Evolutionary conservation across 1,140 invertebrate species (phyloP).

Genomic region (Leptoteleia sp.): DNA sequence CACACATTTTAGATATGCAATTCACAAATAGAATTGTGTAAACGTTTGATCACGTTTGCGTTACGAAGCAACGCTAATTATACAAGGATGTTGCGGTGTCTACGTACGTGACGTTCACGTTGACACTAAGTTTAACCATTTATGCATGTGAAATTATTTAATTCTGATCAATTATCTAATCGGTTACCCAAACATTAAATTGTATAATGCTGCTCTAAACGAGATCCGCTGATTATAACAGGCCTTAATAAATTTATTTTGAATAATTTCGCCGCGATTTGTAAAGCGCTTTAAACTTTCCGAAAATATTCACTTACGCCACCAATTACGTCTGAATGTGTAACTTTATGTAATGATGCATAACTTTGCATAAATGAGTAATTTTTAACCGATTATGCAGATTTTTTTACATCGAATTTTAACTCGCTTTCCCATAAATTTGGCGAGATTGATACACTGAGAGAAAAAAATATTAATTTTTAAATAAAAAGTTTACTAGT

Average conservation of each 20-base stretch:
- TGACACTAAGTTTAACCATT: conserved; percentile 5
- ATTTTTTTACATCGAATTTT: background rate
- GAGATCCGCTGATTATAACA: too few species aligned
- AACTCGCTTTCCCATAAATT: too few species aligned
- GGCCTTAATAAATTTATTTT: conserved; percentile 6
- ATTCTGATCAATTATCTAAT: conserved; percentile 1
- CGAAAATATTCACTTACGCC: conserved; percentile 29
- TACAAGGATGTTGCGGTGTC: conserved; percentile 34
- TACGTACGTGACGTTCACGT: conserved; percentile 20
- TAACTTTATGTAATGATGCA: conserved; percentile 37
- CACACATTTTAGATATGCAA: conserved; percentile 43
- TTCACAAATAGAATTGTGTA: conserved; percentile 42
- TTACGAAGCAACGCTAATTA: conserved; percentile 36
- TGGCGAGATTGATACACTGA: too few species aligned
- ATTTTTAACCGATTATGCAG: conserved; percentile 14
- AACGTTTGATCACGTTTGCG: conserved; percentile 37
- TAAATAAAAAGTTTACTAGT: too few species aligned
- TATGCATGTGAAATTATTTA: conserved; percentile 6
- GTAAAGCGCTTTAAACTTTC: conserved; percentile 17
- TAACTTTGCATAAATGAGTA: conserved; percentile 40
- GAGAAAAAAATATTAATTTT: too few species aligned
- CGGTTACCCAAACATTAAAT: too few species aligned
- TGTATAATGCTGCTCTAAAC: too few species aligned
- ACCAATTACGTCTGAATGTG: conserved; percentile 4
- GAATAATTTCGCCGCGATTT: conserved; percentile 5